These are phyloP conservation scores for Platygyra sinensis DNA, from an alignment of 64 coral and sea anemone genomes.

Conservation along the genomic window DNA sequence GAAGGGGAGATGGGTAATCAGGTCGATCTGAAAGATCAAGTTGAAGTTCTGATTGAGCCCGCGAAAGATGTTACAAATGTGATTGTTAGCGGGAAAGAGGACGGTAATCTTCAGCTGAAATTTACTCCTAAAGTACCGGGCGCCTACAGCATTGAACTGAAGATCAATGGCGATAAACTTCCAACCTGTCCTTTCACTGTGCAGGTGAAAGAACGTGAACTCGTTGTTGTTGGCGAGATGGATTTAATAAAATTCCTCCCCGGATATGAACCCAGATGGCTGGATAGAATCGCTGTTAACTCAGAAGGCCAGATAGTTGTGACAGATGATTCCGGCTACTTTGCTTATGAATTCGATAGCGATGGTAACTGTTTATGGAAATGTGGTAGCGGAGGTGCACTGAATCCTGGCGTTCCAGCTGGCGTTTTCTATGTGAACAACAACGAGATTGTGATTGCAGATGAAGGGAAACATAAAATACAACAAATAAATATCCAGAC, in stretches of 20 bases:
- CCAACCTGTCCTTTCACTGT: slow-evolving; percentile 15
- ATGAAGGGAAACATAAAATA: slow-evolving; percentile 35
- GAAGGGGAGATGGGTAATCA: neutral
- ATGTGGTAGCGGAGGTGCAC: neutral
- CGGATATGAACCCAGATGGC: neutral
- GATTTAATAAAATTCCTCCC: neutral
- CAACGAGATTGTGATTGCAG: slow-evolving; percentile 46
- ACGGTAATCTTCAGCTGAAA: neutral
- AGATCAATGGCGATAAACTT: slow-evolving; percentile 27
- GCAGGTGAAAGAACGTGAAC: slow-evolving; percentile 3
- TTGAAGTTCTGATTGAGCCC: slow-evolving; percentile 1
- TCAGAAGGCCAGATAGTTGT: slow-evolving; percentile 14
- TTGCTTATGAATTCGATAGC: neutral
- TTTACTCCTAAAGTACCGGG: slow-evolving; percentile 18
- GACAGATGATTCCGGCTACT: neutral
- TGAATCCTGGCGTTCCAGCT: neutral
- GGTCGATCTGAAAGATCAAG: neutral
- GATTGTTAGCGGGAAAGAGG: neutral
- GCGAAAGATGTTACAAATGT: neutral
- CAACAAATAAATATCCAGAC: slow-evolving; percentile 33
- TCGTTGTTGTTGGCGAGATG: neutral
- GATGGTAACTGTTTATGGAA: slow-evolving; percentile 4
- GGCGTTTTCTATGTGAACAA: slow-evolving; percentile 30
- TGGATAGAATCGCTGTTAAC: slow-evolving; percentile 21
- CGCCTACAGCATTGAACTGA: neutral